Evolutionary conservation across 2,113 vertebrate species (phyloP).

Genomic region (Percopsis transmontana): DNA sequence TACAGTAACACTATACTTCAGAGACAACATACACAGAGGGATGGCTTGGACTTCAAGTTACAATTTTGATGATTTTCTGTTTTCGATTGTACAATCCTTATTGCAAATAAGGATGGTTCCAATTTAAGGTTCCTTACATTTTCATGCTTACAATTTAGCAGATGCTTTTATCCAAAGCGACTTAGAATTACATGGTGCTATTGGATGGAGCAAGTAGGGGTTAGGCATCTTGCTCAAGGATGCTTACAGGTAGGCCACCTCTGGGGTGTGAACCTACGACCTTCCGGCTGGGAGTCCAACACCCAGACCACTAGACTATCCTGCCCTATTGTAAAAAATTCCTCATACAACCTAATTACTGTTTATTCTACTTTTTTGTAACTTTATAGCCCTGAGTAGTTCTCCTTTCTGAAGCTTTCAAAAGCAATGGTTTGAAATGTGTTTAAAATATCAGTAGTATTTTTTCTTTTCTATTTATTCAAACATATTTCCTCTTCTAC

Average conservation of each 20-base stretch:
- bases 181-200: too few relatives aligned
- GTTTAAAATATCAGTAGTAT: neutral
- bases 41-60: neutral
- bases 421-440: neutral
- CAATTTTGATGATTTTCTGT: neutral
- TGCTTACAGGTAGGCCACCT: too few relatives aligned
- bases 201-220: too few relatives aligned
- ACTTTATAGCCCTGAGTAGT: neutral
- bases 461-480: neutral
- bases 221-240: too few relatives aligned
- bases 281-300: too few relatives aligned
- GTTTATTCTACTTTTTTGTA: neutral
- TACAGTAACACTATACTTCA: neutral
- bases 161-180: too few relatives aligned
- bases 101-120: conserved; percentile 1
- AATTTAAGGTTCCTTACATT: neutral
- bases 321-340: too few relatives aligned
- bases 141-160: too few relatives aligned
- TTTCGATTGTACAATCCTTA: neutral
- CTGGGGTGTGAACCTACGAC: too few relatives aligned
- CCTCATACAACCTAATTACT: neutral
- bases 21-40: neutral
- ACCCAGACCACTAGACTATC: too few relatives aligned
- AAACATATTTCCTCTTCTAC: conserved; percentile 17
- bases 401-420: neutral